Conservation (phyloP, 1,140 invertebrate genomes). For the Vanessa tameamea region DNA sequence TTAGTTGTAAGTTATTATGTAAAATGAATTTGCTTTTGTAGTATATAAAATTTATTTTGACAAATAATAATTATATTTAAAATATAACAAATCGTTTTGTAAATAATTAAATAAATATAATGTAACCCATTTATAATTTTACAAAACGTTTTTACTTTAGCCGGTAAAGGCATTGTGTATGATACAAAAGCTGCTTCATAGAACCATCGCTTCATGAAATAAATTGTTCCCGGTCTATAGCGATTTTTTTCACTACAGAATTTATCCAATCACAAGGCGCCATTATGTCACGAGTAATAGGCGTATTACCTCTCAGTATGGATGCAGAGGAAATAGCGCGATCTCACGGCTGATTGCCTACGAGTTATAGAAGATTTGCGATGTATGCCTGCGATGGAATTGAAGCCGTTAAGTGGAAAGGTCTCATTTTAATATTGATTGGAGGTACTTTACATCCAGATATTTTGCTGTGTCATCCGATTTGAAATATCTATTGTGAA, state of each 20-base stretch:
- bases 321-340: constrained; percentile 35
- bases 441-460: not conserved
- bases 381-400: constrained; percentile 22
- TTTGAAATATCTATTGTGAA: not conserved
- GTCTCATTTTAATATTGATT: constrained; percentile 10
- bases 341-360: constrained; percentile 38
- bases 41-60: not conserved
- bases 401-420: constrained; percentile 25
- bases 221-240: constrained; percentile 14
- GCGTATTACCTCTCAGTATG: constrained; percentile 29
- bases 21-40: no score
- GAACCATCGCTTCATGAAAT: constrained; percentile 24
- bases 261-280: constrained; percentile 28
- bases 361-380: constrained; percentile 36
- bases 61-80: not conserved
- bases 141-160: not conserved
- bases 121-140: not conserved
- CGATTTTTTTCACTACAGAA: constrained; percentile 31
- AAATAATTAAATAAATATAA: not conserved
- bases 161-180: not conserved
- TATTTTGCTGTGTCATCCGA: not conserved
- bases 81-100: not conserved
- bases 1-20: not conserved
- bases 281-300: constrained; percentile 37
- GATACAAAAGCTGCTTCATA: not conserved